Base-by-base conservation (phyloP, 2,113 vertebrate genomes). In the Datnioides undecimradiatus region DNA sequence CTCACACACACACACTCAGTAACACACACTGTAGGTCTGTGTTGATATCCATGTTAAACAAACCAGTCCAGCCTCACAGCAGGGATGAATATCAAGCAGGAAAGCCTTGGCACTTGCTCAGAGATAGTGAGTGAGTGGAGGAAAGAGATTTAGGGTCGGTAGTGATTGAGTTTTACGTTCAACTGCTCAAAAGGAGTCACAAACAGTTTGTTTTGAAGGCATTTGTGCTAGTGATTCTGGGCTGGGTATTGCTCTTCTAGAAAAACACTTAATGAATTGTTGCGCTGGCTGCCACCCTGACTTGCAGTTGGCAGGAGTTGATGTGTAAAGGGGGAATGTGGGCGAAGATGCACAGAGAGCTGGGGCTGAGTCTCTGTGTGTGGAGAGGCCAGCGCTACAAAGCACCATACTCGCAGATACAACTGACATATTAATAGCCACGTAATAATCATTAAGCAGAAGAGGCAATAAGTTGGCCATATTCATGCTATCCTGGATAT, bases 261-360 rank as follows among this genome's bases (percentile, higher is more conserved):
- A 75, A 79, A 78, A 55, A 84, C 48, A 73, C 67, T 80, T 71
- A 58, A 73, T 64, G 67, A 66, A 78, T 55, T 60, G 70, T 31
- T 65, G 46, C 69, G 55, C 41, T 54, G 73, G 64, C 69, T 70
- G 17, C 36, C 19, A 60, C 48, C 5, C 65, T 66, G 14, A 7
- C 29, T 64, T 65, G 54, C n/a, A 46, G 48, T 66, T 83, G 83
- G 73, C 68, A 77, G 27, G 67, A 75, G 51, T 46, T 19, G 21
- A 62, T n/a, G 31, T 27, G 58, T 8, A 46, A 60, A 29, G 25
- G 46, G 19, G 38, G 11, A 11, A 11, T 10, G 33, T 7, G 68
- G 62, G 14, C 43, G 38, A 7, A 38, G 25, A 49, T 49, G 29
- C 29, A 36, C 12, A 9, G 45, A 36, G 49, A 34, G 68, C 7